Percentiles rank a stretch among this genome's conserved stretches.
These are phyloP conservation scores for Scaptomyza cyrtandrae DNA, from an alignment of 2,888 invertebrate genomes.

Conservation along the genomic window DNA sequence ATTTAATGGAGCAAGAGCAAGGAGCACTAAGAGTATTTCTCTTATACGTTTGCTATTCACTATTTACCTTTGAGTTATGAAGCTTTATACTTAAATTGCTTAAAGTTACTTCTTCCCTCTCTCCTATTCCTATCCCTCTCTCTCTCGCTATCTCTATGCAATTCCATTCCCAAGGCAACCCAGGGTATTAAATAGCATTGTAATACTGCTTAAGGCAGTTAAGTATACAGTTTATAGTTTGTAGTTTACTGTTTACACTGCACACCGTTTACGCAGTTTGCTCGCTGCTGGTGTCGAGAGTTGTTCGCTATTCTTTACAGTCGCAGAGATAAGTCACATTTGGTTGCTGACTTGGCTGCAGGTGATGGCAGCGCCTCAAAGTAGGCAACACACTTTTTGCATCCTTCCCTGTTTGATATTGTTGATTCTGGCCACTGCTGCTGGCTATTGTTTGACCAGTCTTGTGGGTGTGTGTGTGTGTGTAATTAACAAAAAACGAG, in stretches of 20 bases:
- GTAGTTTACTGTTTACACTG: not conserved
- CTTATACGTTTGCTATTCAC: not conserved
- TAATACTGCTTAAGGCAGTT: not conserved
- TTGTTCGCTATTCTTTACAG: conserved; percentile 7
- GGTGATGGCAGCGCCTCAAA: conserved; percentile 46
- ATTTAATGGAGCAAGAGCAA: not conserved
- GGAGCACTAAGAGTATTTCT: not conserved
- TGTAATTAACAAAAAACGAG: conserved; percentile 54
- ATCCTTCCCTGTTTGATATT: conserved; percentile 5
- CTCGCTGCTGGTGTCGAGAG: not conserved
- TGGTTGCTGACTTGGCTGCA: conserved; percentile 38
- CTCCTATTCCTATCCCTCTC: too few relatives aligned
- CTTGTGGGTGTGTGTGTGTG: conserved; percentile 13
- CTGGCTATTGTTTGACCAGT: conserved; percentile 34
- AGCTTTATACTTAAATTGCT: too few relatives aligned
- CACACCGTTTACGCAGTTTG: conserved; percentile 4
- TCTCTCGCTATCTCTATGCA: too few relatives aligned
- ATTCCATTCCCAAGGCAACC: not conserved
- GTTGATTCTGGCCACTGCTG: conserved; percentile 3
- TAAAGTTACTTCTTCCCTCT: too few relatives aligned
- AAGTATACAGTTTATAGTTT: not conserved
- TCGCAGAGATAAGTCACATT: conserved; percentile 51
- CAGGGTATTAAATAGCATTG: not conserved
- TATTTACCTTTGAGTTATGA: not conserved
- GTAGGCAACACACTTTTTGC: conserved; percentile 41